Conservation (phyloP, 1,140 invertebrate species). For the Hylyphantes graminicola region DNA sequence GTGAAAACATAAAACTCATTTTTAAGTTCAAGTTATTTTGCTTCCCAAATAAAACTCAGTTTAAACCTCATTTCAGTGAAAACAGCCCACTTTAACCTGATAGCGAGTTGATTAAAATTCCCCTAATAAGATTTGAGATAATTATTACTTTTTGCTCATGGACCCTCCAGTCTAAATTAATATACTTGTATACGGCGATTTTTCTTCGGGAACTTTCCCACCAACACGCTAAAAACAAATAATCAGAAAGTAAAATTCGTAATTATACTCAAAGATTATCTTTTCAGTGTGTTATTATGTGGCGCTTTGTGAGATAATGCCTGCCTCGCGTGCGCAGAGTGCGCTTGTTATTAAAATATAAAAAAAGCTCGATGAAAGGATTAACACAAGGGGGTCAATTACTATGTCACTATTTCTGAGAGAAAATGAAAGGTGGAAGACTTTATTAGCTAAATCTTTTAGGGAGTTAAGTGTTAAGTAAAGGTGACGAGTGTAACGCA, state of each 20-base stretch:
- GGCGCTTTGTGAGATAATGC: constrained; percentile 56
- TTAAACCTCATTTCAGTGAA: constrained; percentile 52
- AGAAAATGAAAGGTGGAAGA: constrained; percentile 31
- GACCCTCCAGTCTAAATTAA: constrained; percentile 56
- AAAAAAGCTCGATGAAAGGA: constrained; percentile 33
- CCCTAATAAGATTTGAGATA: constrained; percentile 58
- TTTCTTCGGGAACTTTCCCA: constrained; percentile 46
- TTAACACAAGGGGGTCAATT: constrained; percentile 57
- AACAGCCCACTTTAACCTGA: constrained; percentile 54
- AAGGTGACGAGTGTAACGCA: constrained; percentile 10
- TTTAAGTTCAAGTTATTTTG: constrained; percentile 29
- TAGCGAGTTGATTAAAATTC: constrained; percentile 56
- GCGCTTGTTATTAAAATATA: constrained; percentile 49
- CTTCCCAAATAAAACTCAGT: constrained; percentile 41
- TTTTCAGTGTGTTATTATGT: constrained; percentile 55
- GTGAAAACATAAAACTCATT: neutral
- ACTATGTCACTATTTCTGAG: constrained; percentile 55
- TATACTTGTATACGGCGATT: constrained; percentile 42
- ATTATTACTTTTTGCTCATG: constrained; percentile 58
- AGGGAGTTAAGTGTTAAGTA: constrained; percentile 20
- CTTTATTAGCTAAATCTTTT: constrained; percentile 52
- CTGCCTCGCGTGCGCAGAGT: constrained; percentile 32
- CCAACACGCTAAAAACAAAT: constrained; percentile 57
- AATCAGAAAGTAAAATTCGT: constrained; percentile 53
- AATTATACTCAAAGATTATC: constrained; percentile 60